These are phyloP conservation scores for Nipponacmea schrenckii DNA, from an alignment of 2,888 invertebrate genomes.

Conservation along the genomic window DNA sequence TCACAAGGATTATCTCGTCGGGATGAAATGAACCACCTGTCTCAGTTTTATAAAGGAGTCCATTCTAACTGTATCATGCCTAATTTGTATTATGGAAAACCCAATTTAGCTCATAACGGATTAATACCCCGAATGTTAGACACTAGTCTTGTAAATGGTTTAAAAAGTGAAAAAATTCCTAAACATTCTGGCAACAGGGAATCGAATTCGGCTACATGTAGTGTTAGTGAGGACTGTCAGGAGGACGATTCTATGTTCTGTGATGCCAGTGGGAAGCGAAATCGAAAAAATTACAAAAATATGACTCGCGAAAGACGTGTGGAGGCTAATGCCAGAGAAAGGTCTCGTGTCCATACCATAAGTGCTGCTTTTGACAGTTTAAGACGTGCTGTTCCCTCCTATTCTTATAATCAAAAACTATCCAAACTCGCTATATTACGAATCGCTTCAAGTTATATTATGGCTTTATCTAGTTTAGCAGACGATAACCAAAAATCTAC, in stretches of 20 bases:
- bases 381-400: conserved; percentile 85
- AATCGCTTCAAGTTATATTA: conserved; percentile 93
- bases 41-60: conserved; percentile 13
- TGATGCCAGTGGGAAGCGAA: conserved; percentile 40
- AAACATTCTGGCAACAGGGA: background rate
- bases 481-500: conserved; percentile 74
- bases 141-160: conserved; percentile 11
- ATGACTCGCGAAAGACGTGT: conserved; percentile 93
- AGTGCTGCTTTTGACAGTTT: conserved; percentile 94
- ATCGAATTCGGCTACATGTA: background rate
- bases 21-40: background rate
- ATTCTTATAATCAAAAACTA: conserved; percentile 91
- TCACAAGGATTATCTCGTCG: conserved; percentile 16
- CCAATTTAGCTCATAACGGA: conserved; percentile 13
- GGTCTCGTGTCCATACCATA: conserved; percentile 93
- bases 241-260: conserved; percentile 20
- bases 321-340: conserved; percentile 92
- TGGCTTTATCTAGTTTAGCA: conserved; percentile 83
- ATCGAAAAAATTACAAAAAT: conserved; percentile 84
- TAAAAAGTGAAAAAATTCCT: conserved; percentile 1
- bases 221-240: background rate
- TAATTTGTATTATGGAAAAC: conserved; percentile 18
- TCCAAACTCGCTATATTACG: conserved; percentile 91
- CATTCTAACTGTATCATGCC: conserved; percentile 22
- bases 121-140: conserved; percentile 14